Base-by-base conservation (phyloP, 2,797 vertebrate genomes). In the Sebastes glaucus region DNA sequence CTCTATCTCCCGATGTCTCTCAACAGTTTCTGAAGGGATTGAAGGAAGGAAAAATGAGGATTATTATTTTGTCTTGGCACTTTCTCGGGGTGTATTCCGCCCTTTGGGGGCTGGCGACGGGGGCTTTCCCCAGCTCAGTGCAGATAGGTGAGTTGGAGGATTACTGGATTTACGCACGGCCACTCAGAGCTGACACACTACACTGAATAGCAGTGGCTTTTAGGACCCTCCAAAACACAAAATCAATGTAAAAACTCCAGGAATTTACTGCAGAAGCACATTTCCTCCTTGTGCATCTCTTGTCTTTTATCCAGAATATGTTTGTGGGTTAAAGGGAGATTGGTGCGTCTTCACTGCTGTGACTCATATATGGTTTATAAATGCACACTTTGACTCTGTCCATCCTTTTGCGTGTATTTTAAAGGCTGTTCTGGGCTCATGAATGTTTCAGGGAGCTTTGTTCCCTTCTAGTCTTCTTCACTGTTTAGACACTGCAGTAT, bases 121-220 rank as follows among this genome's bases (percentile, higher is more conserved):
- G 97, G 96, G 98, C 98, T 96, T 99, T 99, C 97, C 98, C 98
- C 92, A 99, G 97, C 97, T 99, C 98, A 76, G 98, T 99, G 90
- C 98, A 99, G 95, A 99, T 99, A 97, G 98, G 98, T 99, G 95
- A 99, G 96, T 96, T 90, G 73, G 80, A 81, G 83, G 84, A 82
- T 85, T 73, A 18, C 74, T 75, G 86, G 63, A 88, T 87, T 92
- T 91, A 85, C 85, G 84, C 91, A 90, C 82, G 80, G 73, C 79
- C 83, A 80, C 83, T 73, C 78, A 62, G 22, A 74, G 72, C 64
- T 67, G 76, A 79, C 76, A 86, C 81, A 77, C 68, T 70, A 82
- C 81, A 74, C 71, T 67, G 64, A 66, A 67, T 78, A 63, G 78
- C 25, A 52, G 64, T 59, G 73, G 71, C 42, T 79, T 72, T 70